These are phyloP conservation scores for Rhabdomys dilectus DNA, from an alignment of 2,113 vertebrate genomes.

Conservation along the genomic window DNA sequence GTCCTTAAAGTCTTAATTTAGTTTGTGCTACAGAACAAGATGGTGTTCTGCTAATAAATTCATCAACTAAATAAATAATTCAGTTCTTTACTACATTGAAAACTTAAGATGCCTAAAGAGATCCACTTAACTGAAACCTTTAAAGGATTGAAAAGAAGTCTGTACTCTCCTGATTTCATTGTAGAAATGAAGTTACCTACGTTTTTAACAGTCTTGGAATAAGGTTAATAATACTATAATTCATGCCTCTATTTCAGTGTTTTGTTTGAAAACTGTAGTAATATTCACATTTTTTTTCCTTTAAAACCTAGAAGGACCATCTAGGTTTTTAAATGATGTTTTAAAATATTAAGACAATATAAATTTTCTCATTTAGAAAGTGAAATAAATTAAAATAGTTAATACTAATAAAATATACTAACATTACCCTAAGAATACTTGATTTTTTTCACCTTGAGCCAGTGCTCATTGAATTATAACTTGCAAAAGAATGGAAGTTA, in stretches of 20 bases:
- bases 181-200: slow-evolving; percentile 1
- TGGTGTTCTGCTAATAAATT: neutral
- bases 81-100: neutral
- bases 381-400: slow-evolving; percentile 39
- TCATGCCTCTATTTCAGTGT: neutral
- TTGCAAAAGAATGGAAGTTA: slow-evolving; percentile 40
- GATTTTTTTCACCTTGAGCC: slow-evolving; percentile 43
- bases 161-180: slow-evolving; percentile 6
- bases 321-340: neutral
- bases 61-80: slow-evolving; percentile 39
- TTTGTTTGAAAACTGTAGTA: slow-evolving; percentile 58
- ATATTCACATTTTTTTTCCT: slow-evolving; percentile 20
- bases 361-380: slow-evolving; percentile 50
- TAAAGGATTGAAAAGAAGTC: neutral
- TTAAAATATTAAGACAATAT: slow-evolving; percentile 28
- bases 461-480: slow-evolving; percentile 36
- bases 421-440: neutral
- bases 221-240: slow-evolving; percentile 43
- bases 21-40: slow-evolving; percentile 41
- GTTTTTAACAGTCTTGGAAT: slow-evolving; percentile 27
- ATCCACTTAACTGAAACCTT: slow-evolving; percentile 46
- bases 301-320: neutral
- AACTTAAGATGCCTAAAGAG: slow-evolving; percentile 53
- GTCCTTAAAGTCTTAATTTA: slow-evolving; percentile 9
- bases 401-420: slow-evolving; percentile 19